These are phyloP conservation scores for Pseudanteris insignis DNA, from an alignment of 2,888 invertebrate genomes.

Conservation along the genomic window DNA sequence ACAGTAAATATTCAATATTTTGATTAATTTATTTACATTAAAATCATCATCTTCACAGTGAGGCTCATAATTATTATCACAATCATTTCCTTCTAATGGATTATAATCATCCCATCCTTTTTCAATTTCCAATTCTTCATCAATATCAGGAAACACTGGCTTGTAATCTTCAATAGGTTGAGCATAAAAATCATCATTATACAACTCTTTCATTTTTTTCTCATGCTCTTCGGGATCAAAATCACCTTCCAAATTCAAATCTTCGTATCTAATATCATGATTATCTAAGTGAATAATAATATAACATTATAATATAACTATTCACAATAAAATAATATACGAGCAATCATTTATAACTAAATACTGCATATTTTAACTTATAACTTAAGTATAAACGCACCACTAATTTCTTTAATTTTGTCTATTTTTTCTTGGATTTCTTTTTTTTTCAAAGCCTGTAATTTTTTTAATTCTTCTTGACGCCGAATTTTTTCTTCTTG, in stretches of 20 bases:
- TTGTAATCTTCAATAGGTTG: conserved; percentile 75
- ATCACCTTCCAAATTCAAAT: conserved; percentile 82
- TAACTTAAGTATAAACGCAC: no score
- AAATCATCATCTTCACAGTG: conserved; percentile 86
- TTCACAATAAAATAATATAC: no score
- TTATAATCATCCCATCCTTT: conserved; percentile 75
- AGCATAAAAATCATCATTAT: conserved; percentile 87
- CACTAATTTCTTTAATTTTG: conserved; percentile 87
- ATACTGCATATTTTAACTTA: no score
- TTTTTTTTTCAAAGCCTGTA: conserved; percentile 86
- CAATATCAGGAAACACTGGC: conserved; percentile 85
- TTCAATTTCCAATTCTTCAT: conserved; percentile 76
- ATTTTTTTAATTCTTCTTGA: conserved; percentile 85
- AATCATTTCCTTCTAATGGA: conserved; percentile 61
- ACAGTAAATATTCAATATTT: no score
- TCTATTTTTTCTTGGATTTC: conserved; percentile 91
- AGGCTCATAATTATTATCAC: conserved; percentile 59
- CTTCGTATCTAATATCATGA: conserved; percentile 56
- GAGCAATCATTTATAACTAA: no score
- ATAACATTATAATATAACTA: no score
- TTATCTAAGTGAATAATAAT: conserved; percentile 55
- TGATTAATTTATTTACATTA: conserved; percentile 72
- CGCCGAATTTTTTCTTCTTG: conserved; percentile 81
- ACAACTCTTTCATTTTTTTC: conserved; percentile 83
- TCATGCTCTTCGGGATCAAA: conserved; percentile 93